Evolutionary conservation across 2,797 vertebrate species (phyloP).

Genomic region (Argentina silus): DNA sequence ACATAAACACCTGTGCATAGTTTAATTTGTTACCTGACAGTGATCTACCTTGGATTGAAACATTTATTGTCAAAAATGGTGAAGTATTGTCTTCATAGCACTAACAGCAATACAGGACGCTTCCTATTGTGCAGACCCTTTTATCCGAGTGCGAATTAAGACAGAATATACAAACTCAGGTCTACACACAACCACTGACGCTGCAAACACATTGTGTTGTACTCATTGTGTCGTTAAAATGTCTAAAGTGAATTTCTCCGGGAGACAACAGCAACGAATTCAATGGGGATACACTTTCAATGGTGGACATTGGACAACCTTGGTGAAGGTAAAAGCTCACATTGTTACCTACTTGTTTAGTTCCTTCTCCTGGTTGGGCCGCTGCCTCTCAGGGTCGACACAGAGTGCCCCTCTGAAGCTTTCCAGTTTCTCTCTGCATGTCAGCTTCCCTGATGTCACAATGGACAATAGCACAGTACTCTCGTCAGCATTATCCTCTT

Average conservation of each 20-base stretch:
- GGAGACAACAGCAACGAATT: not conserved
- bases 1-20: no score
- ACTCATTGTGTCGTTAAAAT: not conserved
- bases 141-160: not conserved
- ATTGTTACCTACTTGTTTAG: constrained; percentile 28
- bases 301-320: not conserved
- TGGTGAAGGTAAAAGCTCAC: not conserved
- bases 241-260: no score
- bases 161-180: not conserved
- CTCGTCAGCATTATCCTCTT: not conserved
- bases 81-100: no score
- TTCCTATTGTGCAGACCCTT: no score
- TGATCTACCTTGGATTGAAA: no score
- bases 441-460: constrained; percentile 21
- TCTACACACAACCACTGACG: not conserved
- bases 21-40: no score
- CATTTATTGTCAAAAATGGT: no score
- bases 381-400: constrained; percentile 46
- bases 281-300: not conserved
- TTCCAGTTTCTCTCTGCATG: constrained; percentile 38
- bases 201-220: not conserved
- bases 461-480: no score
- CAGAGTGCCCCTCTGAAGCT: constrained; percentile 49
- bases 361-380: constrained; percentile 48
- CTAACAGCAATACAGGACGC: no score